These are phyloP conservation scores for Myathropa florea DNA, from an alignment of 2,888 invertebrate genomes.

Conservation along the genomic window DNA sequence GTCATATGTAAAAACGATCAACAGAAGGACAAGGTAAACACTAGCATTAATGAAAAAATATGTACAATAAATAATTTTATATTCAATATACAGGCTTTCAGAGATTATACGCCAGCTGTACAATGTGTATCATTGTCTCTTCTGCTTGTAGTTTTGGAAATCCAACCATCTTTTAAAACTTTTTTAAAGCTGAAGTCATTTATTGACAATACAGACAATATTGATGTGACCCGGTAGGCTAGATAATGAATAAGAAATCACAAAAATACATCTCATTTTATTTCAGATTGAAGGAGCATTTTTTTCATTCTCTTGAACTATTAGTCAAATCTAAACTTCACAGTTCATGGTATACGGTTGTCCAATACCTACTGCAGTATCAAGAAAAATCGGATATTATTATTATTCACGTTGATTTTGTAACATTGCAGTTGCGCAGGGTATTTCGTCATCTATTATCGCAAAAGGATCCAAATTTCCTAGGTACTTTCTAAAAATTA, in stretches of 20 bases:
- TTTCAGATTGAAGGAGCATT: slow-evolving; percentile 74
- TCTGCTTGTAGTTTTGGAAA: slow-evolving; percentile 74
- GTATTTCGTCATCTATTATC: slow-evolving; percentile 77
- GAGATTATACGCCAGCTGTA: slow-evolving; percentile 74
- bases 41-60: neutral
- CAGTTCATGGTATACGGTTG: slow-evolving; percentile 77
- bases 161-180: slow-evolving; percentile 72
- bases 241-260: neutral
- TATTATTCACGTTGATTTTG: slow-evolving; percentile 75
- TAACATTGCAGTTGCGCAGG: slow-evolving; percentile 76
- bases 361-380: slow-evolving; percentile 77
- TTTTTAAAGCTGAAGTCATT: slow-evolving; percentile 73
- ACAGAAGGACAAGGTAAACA: neutral
- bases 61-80: neutral
- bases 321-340: slow-evolving; percentile 78
- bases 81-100: slow-evolving; percentile 63
- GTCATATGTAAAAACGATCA: slow-evolving; percentile 57
- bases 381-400: slow-evolving; percentile 74
- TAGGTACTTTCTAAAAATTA: slow-evolving; percentile 74
- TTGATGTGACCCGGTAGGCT: slow-evolving; percentile 73
- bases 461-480: slow-evolving; percentile 78
- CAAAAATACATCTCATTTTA: neutral
- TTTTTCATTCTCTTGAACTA: slow-evolving; percentile 77
- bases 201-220: slow-evolving; percentile 54
- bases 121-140: slow-evolving; percentile 77